These are phyloP conservation scores for Rhizomys pruinosus DNA, from an alignment of 2,113 vertebrate genomes.

Conservation along the genomic window DNA sequence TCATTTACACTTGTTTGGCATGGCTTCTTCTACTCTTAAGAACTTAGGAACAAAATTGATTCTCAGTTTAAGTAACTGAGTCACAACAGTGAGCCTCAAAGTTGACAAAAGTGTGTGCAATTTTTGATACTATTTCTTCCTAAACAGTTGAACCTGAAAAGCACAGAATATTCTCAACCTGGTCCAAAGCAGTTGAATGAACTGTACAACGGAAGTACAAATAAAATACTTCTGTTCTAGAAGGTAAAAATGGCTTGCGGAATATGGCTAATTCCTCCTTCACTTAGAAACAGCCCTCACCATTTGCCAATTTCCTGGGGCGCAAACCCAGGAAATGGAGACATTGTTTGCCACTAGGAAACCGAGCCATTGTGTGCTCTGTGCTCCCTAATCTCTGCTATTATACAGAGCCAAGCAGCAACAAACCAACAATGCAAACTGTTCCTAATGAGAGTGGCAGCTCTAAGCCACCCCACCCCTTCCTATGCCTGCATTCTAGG, in stretches of 20 bases:
- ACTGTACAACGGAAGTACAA: background rate
- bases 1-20: background rate
- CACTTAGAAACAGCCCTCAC: constrained; percentile 62
- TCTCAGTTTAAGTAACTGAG: background rate
- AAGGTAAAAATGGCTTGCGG: background rate
- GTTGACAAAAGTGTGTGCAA: background rate
- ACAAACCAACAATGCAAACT: background rate
- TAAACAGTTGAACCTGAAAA: background rate
- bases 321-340: constrained; percentile 63
- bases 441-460: constrained; percentile 74
- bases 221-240: background rate
- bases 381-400: constrained; percentile 58
- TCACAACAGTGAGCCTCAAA: background rate
- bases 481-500: too few relatives aligned
- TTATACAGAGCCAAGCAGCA: constrained; percentile 38
- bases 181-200: background rate
- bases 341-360: constrained; percentile 6
- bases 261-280: constrained; percentile 48
- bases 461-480: background rate
- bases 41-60: background rate
- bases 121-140: background rate
- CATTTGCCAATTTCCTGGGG: constrained; percentile 57
- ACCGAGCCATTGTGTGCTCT: constrained; percentile 39
- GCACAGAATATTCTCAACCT: background rate
- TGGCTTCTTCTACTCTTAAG: background rate